Conservation (phyloP, 1,140 invertebrate species). For the Eupeodes corollae region DNA sequence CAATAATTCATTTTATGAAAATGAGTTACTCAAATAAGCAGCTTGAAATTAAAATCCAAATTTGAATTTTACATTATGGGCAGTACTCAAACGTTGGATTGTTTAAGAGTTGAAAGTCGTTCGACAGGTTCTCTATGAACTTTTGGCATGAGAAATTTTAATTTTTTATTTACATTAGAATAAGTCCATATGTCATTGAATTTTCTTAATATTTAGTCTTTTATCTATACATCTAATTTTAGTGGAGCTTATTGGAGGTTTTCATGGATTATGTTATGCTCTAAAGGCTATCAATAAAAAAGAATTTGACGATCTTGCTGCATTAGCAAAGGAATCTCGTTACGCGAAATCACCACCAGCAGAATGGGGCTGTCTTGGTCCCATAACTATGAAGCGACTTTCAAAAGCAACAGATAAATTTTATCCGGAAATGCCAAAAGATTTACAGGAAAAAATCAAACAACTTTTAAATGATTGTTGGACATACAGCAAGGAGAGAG, state of each 20-base stretch:
- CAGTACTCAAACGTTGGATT: too few relatives aligned
- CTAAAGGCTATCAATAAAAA: conserved; percentile 16
- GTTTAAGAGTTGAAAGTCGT: too few relatives aligned
- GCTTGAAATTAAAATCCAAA: too few relatives aligned
- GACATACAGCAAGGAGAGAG: conserved; percentile 13
- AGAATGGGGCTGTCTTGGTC: conserved; percentile 9
- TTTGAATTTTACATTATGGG: too few relatives aligned
- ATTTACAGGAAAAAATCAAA: conserved; percentile 15
- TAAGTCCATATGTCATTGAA: too few relatives aligned
- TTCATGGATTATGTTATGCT: conserved; percentile 27
- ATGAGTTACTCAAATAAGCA: too few relatives aligned
- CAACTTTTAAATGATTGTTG: conserved; percentile 9
- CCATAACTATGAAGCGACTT: conserved; percentile 6
- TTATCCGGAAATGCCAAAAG: conserved; percentile 16
- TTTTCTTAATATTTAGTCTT: neutral
- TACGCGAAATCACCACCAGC: conserved; percentile 3
- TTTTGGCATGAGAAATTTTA: too few relatives aligned
- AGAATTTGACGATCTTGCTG: conserved; percentile 13
- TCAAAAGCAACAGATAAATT: conserved; percentile 6
- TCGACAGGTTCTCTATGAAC: too few relatives aligned
- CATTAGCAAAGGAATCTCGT: conserved; percentile 17
- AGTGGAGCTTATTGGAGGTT: conserved; percentile 23
- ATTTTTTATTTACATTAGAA: too few relatives aligned
- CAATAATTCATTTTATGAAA: too few relatives aligned
- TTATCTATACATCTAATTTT: conserved; percentile 7